A percentile compares a stretch with the other conserved stretches of the same genome.
phyloP scores from a whole-genome alignment of 2,797 vertebrate species.

The Lates japonicus region DNA sequence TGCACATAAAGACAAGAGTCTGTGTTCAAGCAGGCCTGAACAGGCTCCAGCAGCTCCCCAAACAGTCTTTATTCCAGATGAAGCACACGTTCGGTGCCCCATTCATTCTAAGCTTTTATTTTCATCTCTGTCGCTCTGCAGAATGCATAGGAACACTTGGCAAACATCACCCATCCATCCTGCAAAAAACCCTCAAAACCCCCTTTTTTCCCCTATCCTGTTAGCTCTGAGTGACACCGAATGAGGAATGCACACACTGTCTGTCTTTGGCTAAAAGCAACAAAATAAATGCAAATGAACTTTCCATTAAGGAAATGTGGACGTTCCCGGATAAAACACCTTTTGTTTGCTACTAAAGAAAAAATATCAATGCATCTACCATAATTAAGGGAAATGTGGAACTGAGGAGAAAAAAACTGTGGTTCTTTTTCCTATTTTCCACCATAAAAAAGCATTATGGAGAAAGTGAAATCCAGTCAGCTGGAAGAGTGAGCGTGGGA shows the following conservation, averaged over 20 bases:
- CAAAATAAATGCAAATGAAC: conserved; percentile 72
- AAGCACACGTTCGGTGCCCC: conserved; percentile 41
- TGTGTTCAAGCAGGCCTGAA: conserved; percentile 60
- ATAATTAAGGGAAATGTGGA: conserved; percentile 20
- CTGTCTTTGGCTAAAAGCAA: conserved; percentile 52
- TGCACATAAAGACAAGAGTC: conserved; percentile 48
- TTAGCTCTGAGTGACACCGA: conserved; percentile 60
- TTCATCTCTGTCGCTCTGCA: conserved; percentile 27
- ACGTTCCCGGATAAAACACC: conserved; percentile 27
- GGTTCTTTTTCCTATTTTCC: not conserved
- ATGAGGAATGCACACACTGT: conserved; percentile 35
- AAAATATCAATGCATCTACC: conserved; percentile 38
- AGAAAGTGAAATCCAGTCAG: conserved; percentile 38
- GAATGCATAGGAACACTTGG: conserved; percentile 28
- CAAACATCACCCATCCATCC: conserved; percentile 19
- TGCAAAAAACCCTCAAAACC: conserved; percentile 4
- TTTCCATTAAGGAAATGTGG: conserved; percentile 47
- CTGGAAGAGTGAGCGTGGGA: conserved; percentile 39
- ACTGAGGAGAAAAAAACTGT: not conserved
- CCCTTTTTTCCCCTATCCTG: not conserved
- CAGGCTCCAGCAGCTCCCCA: conserved; percentile 56
- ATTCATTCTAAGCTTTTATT: conserved; percentile 59
- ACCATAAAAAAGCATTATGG: conserved; percentile 1
- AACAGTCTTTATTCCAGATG: conserved; percentile 68
- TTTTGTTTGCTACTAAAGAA: conserved; percentile 34